These are phyloP conservation scores for Leucopsar rothschildi DNA, from an alignment of 2,113 vertebrate genomes.

Conservation along the genomic window DNA sequence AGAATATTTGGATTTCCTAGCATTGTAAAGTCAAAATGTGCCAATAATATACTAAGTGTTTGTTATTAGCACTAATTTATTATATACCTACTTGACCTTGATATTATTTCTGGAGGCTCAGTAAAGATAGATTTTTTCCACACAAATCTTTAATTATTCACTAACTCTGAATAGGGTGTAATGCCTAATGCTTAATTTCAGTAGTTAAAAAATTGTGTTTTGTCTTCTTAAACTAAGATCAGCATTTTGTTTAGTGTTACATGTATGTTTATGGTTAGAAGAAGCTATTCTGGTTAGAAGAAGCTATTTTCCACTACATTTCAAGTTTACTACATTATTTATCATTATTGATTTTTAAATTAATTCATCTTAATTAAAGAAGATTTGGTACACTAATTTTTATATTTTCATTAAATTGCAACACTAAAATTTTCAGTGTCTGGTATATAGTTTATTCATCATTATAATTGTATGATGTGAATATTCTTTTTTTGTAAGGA, in stretches of 20 bases:
- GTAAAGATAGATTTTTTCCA: not conserved
- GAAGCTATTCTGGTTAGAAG: not conserved
- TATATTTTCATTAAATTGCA: not conserved
- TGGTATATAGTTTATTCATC: not conserved
- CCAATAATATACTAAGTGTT: not conserved
- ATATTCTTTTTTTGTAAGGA: not conserved
- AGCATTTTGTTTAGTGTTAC: not conserved
- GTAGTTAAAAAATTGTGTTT: not conserved
- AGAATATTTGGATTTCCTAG: not conserved
- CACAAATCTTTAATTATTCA: not conserved
- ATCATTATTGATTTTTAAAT: not conserved
- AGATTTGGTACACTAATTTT: constrained; percentile 19
- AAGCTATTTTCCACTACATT: not conserved
- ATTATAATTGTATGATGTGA: not conserved
- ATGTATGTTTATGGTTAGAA: too few species aligned
- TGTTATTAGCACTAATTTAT: not conserved
- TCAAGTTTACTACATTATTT: not conserved
- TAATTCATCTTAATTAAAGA: constrained; percentile 23
- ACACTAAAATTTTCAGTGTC: not conserved
- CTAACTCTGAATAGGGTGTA: not conserved
- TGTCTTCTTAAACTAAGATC: not conserved
- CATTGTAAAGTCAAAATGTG: not conserved
- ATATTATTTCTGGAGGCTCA: not conserved
- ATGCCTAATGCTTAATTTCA: not conserved
- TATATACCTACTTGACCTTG: not conserved